These are phyloP conservation scores for Microplitis mediator DNA, from an alignment of 1,140 invertebrate genomes.

Conservation along the genomic window DNA sequence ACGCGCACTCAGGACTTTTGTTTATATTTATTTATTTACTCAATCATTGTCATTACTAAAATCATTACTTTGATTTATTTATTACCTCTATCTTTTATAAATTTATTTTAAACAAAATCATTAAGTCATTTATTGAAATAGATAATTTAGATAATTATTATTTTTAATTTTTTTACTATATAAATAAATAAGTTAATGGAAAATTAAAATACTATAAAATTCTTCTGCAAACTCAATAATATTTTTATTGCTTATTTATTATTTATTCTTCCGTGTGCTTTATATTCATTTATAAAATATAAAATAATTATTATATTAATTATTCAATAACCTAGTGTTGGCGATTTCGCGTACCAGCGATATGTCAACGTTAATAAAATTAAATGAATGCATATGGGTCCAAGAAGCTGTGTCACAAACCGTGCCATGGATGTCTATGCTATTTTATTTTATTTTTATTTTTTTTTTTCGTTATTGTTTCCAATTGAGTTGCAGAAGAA, in stretches of 20 bases:
- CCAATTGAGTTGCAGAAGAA: conserved; percentile 51
- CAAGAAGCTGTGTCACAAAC: conserved; percentile 55
- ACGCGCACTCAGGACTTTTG: conserved; percentile 1
- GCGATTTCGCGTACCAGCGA: not conserved
- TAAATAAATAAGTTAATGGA: not conserved
- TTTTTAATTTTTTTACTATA: not conserved
- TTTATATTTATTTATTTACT: not conserved
- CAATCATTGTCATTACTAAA: not conserved
- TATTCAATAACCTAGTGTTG: not conserved
- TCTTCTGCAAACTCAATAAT: conserved; percentile 52
- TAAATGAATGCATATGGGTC: conserved; percentile 56
- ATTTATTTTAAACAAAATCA: too few species aligned
- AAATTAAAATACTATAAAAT: conserved; percentile 43
- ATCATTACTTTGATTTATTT: not conserved
- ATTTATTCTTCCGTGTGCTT: conserved; percentile 9
- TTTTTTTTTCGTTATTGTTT: conserved; percentile 39
- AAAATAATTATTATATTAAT: not conserved
- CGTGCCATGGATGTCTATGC: conserved; percentile 33
- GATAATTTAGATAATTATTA: not conserved
- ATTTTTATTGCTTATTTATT: not conserved
- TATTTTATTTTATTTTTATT: conserved; percentile 40
- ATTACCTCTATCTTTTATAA: too few species aligned
- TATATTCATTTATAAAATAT: not conserved
- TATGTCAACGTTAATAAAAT: not conserved
- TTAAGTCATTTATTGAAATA: too few species aligned